Base-by-base conservation (phyloP, 2,888 invertebrate species). In the Trypoxylon attenuatum region DNA sequence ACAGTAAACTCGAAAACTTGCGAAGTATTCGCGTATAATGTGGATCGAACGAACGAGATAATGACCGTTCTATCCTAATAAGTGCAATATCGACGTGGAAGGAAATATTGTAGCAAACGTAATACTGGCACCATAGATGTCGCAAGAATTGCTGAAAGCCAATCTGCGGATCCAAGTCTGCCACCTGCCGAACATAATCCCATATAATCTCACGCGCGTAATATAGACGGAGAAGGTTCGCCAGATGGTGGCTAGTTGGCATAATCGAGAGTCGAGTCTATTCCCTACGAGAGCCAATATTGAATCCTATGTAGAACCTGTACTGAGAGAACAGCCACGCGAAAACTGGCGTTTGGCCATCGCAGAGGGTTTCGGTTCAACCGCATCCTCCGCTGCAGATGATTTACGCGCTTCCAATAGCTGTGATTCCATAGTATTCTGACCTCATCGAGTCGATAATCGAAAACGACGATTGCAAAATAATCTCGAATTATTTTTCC, bases 131-230 rank as follows among this genome's bases (percentile, higher is more conserved):
- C 39, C 50, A 23, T 53, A 52, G 59, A 60, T 54, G 73, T 62
- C 64, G n/a, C 8, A 13, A 46, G 33, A 65, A 51, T 55, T 55
- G 16, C 43, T 46, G 55, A 39, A 46, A 60, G 51, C 68, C 67
- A 59, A 67, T 74, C 66, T 56, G 59, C 56, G 54, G 66, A 51
- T 45, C 55, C 52, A 55, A 73, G 66, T 61, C 55, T 61, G 55
- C 73, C 76, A 73, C 70, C 77, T 80, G 76, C 69, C 71, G 63
- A 66, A 69, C 69, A 53, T 64, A 73, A 80, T 80, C 76, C 67
- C 57, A 46, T 73, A 67, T 70, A 77, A 79, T 76, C 77, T 70
- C 63, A 61, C 65, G 64, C 71, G 70, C 63, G 69, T 73, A 72
- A 75, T 74, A 69, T 69, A 71, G 73, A 61, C 42, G 55, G 19